Percentiles rank a stretch among this genome's conserved stretches.
Conservation (phyloP, 2,797 vertebrate genomes). For the Enteromius thamalakanensis region DNA sequence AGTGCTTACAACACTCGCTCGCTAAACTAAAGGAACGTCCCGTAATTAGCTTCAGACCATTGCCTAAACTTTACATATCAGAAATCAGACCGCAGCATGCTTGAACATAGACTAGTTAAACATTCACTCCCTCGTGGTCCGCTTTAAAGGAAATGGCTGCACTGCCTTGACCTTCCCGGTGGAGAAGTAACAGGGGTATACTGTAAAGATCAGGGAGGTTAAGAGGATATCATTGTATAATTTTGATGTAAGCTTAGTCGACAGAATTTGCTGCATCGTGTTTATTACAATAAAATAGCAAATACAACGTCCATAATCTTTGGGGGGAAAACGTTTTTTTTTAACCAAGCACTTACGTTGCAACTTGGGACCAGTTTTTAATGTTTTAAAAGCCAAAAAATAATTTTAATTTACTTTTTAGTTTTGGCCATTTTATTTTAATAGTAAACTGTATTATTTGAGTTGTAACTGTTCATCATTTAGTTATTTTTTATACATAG, state of each 20-base stretch:
- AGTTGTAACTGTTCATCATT: not conserved
- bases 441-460: not conserved
- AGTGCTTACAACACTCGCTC: slow-evolving; percentile 63
- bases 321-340: no score
- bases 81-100: slow-evolving; percentile 22
- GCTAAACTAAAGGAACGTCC: slow-evolving; percentile 42
- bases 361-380: not conserved
- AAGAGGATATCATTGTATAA: not conserved
- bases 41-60: slow-evolving; percentile 32
- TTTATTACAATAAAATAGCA: not conserved
- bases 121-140: slow-evolving; percentile 9
- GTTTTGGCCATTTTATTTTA: not conserved
- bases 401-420: not conserved
- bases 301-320: not conserved
- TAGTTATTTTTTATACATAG: not conserved
- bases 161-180: not conserved
- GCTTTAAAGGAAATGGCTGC: slow-evolving; percentile 10
- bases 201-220: slow-evolving; percentile 3
- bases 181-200: not conserved
- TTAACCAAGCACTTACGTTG: not conserved
- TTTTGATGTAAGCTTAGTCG: not conserved
- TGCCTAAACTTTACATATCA: slow-evolving; percentile 41
- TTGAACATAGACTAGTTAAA: slow-evolving; percentile 20
- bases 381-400: not conserved
- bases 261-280: not conserved